Conservation (phyloP, 1,140 invertebrate genomes). For the Diabrotica undecimpunctata region DNA sequence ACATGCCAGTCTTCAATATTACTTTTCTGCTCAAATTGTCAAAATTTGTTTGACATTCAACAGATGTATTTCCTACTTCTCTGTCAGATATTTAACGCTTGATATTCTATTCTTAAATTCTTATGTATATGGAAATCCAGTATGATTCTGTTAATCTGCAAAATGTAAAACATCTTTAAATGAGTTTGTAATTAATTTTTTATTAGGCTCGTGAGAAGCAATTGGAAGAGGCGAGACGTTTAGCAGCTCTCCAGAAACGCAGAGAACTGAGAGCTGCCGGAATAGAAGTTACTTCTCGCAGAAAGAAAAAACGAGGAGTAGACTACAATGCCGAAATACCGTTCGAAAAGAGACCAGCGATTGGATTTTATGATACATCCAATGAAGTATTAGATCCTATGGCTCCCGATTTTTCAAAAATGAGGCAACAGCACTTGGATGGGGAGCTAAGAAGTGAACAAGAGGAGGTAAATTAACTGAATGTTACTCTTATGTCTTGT, state of each 20-base stretch:
- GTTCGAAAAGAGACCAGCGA: constrained; percentile 89
- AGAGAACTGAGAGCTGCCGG: constrained; percentile 95
- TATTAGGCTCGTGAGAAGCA: constrained; percentile 88
- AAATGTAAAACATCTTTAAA: too few relatives aligned
- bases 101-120: too few relatives aligned
- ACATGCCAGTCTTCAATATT: too few relatives aligned
- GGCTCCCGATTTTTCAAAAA: constrained; percentile 82
- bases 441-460: constrained; percentile 85
- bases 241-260: constrained; percentile 95
- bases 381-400: constrained; percentile 84
- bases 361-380: constrained; percentile 92
- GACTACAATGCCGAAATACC: constrained; percentile 98
- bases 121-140: too few relatives aligned
- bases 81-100: too few relatives aligned
- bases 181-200: too few relatives aligned
- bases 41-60: too few relatives aligned
- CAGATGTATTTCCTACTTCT: too few relatives aligned
- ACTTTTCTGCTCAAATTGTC: too few relatives aligned
- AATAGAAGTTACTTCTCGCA: constrained; percentile 73
- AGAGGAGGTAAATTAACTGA: constrained; percentile 60
- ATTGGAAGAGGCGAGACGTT: constrained; percentile 91
- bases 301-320: constrained; percentile 82
- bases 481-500: too few relatives aligned
- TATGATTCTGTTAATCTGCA: too few relatives aligned
- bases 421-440: constrained; percentile 90